Conservation (phyloP, 2,113 vertebrate genomes). For the Mellivora capensis region DNA sequence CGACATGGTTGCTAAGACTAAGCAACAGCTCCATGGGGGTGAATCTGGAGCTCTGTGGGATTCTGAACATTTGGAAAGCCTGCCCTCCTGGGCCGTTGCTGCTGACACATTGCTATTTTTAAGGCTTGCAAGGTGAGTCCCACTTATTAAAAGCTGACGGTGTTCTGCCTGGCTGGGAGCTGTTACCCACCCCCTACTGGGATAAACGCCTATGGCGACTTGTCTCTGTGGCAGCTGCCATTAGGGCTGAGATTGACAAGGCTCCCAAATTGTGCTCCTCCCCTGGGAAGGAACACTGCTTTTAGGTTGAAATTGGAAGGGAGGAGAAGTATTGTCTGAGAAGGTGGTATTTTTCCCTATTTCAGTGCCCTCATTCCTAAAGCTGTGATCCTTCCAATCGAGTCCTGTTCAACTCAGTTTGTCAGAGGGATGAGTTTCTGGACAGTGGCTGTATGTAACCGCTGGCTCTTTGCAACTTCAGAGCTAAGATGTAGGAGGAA, state of each 20-base stretch:
- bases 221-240: background rate
- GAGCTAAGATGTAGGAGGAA: background rate
- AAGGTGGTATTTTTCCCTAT: background rate
- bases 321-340: background rate
- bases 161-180: background rate
- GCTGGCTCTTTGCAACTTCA: background rate
- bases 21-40: background rate
- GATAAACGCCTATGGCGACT: background rate
- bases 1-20: background rate
- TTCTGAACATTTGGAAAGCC: background rate
- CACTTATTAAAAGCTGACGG: background rate
- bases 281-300: background rate
- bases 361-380: conserved; percentile 8
- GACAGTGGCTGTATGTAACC: background rate
- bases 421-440: conserved; percentile 32
- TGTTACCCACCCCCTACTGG: background rate
- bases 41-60: background rate
- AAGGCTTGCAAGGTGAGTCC: background rate
- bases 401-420: background rate
- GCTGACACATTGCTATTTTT: background rate
- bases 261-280: background rate
- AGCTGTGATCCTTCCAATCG: background rate
- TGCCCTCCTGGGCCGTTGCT: background rate
- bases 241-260: background rate
- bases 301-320: conserved; percentile 1